Conservation (phyloP, 2,113 vertebrate species). For the Hipposideros armiger region DNA sequence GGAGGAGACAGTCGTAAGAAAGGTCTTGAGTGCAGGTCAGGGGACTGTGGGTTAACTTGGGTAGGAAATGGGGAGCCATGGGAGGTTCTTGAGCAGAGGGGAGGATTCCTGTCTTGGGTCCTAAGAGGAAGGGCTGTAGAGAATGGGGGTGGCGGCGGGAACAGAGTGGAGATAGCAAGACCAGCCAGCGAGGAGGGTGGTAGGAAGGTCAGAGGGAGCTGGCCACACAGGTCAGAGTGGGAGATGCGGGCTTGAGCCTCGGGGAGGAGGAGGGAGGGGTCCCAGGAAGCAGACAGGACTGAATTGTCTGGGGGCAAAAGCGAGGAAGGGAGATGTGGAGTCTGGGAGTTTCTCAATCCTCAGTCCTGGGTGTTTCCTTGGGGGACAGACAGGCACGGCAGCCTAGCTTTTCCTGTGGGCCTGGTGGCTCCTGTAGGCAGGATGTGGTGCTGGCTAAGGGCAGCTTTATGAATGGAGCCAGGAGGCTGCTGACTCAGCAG, state of each 20-base stretch:
- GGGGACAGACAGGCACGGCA: not conserved
- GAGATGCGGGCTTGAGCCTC: not conserved
- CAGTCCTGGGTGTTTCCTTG: not conserved
- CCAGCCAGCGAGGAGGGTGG: not conserved
- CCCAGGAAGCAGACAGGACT: not conserved
- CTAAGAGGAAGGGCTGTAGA: not conserved
- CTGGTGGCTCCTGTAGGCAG: not conserved
- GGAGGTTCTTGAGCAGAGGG: not conserved
- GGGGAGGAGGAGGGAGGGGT: not conserved
- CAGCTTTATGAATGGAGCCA: slow-evolving; percentile 29
- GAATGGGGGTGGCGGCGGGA: not conserved
- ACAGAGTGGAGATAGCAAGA: not conserved
- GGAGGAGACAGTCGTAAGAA: not conserved
- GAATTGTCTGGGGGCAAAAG: not conserved
- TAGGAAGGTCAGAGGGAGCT: not conserved
- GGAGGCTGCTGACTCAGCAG: slow-evolving; percentile 68
- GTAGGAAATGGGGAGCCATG: not conserved
- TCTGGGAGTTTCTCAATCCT: not conserved
- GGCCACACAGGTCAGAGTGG: not conserved
- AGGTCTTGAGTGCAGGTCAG: not conserved
- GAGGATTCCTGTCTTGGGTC: not conserved
- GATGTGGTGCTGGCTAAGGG: slow-evolving; percentile 50
- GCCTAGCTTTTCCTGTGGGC: slow-evolving; percentile 38
- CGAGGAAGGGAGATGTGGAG: not conserved
- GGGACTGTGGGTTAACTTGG: not conserved